Percentiles rank a stretch among this genome's conserved stretches.
phyloP scores from a whole-genome alignment of 2,888 invertebrate genomes.

The Pogonocherus hispidulus region DNA sequence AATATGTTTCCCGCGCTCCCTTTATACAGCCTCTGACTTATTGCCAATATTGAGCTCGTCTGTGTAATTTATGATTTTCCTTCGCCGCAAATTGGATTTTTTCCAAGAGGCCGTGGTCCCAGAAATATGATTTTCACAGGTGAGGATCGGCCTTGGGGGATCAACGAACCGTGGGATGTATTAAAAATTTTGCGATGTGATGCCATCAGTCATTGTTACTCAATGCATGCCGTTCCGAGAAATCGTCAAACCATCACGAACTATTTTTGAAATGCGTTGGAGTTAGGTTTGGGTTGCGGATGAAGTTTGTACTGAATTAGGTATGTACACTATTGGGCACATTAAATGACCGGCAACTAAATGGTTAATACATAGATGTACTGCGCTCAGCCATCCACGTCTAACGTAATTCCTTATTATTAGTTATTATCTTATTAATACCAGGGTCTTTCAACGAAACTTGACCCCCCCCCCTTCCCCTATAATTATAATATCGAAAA shows the following conservation, averaged over 20 bases:
- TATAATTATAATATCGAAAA: no score
- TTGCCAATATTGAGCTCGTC: constrained; percentile 9
- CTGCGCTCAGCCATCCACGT: no score
- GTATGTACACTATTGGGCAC: no score
- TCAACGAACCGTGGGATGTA: constrained; percentile 14
- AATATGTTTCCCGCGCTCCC: neutral
- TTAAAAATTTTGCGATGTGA: constrained; percentile 6
- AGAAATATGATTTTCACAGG: constrained; percentile 16
- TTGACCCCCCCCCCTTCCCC: no score
- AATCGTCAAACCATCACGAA: neutral
- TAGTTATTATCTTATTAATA: no score
- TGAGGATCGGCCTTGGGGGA: constrained; percentile 9
- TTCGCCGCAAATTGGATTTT: constrained; percentile 20
- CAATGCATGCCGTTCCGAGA: neutral
- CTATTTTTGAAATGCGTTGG: neutral
- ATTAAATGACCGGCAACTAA: no score
- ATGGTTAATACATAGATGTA: no score
- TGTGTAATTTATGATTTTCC: constrained; percentile 22
- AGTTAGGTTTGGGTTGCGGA: no score
- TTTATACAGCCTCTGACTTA: constrained; percentile 7
- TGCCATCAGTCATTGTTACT: neutral
- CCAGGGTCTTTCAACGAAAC: no score
- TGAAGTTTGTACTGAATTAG: no score
- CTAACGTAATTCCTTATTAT: no score
- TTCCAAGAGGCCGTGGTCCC: constrained; percentile 10